Evolutionary conservation across 2,888 invertebrate species (phyloP).

Genomic region (Sminthurides aquaticus): DNA sequence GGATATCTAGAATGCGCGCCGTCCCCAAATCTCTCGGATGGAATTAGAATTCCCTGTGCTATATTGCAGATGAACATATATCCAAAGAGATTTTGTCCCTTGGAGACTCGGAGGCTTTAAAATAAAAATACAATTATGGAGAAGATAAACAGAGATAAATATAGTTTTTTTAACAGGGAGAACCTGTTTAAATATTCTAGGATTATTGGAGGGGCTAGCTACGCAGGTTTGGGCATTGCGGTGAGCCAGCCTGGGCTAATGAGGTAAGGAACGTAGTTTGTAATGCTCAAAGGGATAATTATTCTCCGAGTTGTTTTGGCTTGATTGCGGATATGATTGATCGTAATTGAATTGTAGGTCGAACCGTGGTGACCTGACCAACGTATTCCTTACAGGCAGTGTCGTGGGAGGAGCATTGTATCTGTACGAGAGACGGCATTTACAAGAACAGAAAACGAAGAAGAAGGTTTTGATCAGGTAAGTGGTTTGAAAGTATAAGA

Average conservation of each 20-base stretch:
- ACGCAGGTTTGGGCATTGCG: constrained; percentile 31
- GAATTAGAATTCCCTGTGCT: not conserved
- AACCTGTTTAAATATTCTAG: constrained; percentile 36
- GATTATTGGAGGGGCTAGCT: constrained; percentile 30
- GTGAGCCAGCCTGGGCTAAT: constrained; percentile 35
- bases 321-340: too few species aligned
- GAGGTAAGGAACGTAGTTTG: constrained; percentile 24
- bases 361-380: constrained; percentile 28
- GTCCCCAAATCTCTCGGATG: not conserved
- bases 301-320: too few species aligned
- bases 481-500: not conserved
- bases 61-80: not conserved
- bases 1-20: not conserved
- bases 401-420: constrained; percentile 29
- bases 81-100: not conserved
- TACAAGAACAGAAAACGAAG: constrained; percentile 24
- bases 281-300: too few species aligned
- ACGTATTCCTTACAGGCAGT: constrained; percentile 32
- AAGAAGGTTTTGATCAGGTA: constrained; percentile 33
- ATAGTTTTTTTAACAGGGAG: constrained; percentile 10
- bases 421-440: constrained; percentile 35
- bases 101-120: not conserved
- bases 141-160: not conserved
- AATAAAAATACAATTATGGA: constrained; percentile 1
- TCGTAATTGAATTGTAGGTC: constrained; percentile 9